Percentiles rank a stretch among this genome's conserved stretches.
These are phyloP conservation scores for Drosophila robusta DNA, from an alignment of 2,888 invertebrate genomes.

Conservation along the genomic window DNA sequence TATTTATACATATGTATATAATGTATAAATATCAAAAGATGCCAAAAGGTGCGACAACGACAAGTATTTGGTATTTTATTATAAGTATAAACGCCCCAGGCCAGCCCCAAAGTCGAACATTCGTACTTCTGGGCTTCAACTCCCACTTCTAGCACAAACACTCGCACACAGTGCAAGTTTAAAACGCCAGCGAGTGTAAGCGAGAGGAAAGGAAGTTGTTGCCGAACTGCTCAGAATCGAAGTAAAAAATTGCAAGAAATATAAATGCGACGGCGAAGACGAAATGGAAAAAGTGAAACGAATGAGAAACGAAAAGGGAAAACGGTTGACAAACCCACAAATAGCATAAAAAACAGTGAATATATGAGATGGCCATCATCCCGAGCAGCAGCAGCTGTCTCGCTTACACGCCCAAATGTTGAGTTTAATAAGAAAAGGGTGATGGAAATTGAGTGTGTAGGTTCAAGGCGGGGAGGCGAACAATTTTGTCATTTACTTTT, in stretches of 20 bases:
- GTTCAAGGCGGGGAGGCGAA: slow-evolving; percentile 4
- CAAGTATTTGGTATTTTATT: slow-evolving; percentile 75
- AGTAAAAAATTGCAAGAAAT: slow-evolving; percentile 64
- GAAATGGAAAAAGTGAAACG: slow-evolving; percentile 66
- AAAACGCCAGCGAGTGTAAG: slow-evolving; percentile 36
- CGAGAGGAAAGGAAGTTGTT: slow-evolving; percentile 25
- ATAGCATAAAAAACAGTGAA: slow-evolving; percentile 51
- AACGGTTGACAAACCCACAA: slow-evolving; percentile 78
- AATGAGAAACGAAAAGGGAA: slow-evolving; percentile 68
- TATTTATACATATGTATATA: slow-evolving; percentile 16
- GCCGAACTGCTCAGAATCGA: slow-evolving; percentile 66
- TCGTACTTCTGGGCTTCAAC: slow-evolving; percentile 39
- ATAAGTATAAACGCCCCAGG: slow-evolving; percentile 71
- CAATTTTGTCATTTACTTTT: slow-evolving; percentile 80
- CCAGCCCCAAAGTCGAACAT: slow-evolving; percentile 63
- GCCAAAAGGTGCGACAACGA: slow-evolving; percentile 75
- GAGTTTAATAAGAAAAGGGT: slow-evolving; percentile 52
- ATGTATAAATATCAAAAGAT: slow-evolving; percentile 41
- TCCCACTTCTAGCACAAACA: slow-evolving; percentile 2
- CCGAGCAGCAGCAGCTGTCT: slow-evolving; percentile 53
- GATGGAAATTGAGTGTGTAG: slow-evolving; percentile 16
- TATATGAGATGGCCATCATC: slow-evolving; percentile 54
- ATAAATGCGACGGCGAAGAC: slow-evolving; percentile 66
- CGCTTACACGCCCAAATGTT: slow-evolving; percentile 58
- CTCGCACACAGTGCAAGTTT: slow-evolving; percentile 37